Conservation (phyloP, 1,140 invertebrate genomes). For the Doryteuthis pealeii region DNA sequence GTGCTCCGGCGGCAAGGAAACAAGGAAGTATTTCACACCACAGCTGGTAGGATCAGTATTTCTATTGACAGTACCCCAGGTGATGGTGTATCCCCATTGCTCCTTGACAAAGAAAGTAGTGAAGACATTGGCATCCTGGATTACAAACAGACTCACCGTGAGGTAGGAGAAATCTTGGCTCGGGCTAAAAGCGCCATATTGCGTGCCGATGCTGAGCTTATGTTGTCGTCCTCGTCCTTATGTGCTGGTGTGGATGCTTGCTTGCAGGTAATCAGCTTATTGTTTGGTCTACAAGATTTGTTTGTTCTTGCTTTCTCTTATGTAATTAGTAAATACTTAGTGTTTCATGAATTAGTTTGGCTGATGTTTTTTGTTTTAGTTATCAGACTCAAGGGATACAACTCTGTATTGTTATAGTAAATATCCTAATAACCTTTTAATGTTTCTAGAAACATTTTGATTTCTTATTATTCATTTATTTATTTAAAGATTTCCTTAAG, state of each 20-base stretch:
- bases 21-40: constrained; percentile 43
- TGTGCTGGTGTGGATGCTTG: constrained; percentile 9
- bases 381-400: too few relatives aligned
- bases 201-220: constrained; percentile 10
- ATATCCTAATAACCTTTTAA: too few relatives aligned
- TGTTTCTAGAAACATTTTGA: too few relatives aligned
- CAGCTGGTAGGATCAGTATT: constrained; percentile 44
- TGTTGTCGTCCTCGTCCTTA: constrained; percentile 1
- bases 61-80: constrained; percentile 16
- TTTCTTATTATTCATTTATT: too few relatives aligned
- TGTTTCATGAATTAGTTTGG: too few relatives aligned
- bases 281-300: background rate
- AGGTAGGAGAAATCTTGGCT: constrained; percentile 10
- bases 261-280: constrained; percentile 9
- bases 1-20: constrained; percentile 8
- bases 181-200: background rate
- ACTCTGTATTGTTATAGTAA: too few relatives aligned
- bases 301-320: constrained; percentile 2
- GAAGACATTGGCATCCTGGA: constrained; percentile 2
- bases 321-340: too few relatives aligned
- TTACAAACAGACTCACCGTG: constrained; percentile 4
- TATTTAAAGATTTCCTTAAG: too few relatives aligned
- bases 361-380: too few relatives aligned
- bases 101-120: background rate
- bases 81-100: background rate